Percentiles rank a stretch among this genome's conserved stretches.
Conservation (phyloP, 2,113 vertebrate genomes). For the Epinephelus moara region DNA sequence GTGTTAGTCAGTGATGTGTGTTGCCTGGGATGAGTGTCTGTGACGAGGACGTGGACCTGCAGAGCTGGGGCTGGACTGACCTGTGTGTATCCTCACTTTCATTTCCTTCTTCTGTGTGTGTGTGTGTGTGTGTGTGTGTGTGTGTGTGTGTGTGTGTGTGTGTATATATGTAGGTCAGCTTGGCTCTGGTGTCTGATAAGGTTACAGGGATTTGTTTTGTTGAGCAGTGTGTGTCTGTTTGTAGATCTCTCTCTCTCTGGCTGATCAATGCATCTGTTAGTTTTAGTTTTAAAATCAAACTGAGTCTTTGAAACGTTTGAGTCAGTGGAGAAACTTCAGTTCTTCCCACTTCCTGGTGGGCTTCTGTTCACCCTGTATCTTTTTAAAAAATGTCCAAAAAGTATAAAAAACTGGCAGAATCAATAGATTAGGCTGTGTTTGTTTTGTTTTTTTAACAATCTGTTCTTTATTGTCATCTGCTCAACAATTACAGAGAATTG, state of each 20-base stretch:
- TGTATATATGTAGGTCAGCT: constrained; percentile 20
- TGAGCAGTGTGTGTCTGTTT: background rate
- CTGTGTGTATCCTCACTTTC: constrained; percentile 78
- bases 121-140: background rate
- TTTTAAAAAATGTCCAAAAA: no score
- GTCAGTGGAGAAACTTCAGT: no score
- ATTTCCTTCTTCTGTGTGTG: background rate
- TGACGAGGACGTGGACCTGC: constrained; percentile 74
- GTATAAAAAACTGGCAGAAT: no score
- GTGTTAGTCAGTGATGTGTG: constrained; percentile 18
- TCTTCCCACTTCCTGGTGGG: no score
- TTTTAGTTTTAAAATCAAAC: no score
- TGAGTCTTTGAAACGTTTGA: background rate
- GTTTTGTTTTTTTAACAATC: no score
- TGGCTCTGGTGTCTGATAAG: background rate
- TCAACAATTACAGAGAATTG: no score
- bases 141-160: background rate
- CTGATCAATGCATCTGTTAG: no score
- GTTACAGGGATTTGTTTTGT: constrained; percentile 6
- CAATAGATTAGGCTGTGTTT: no score
- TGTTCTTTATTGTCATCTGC: no score
- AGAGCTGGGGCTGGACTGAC: constrained; percentile 83
- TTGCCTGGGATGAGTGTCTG: constrained; percentile 60
- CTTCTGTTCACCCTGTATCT: no score
- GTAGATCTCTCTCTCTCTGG: no score